Conservation (phyloP, 2,888 invertebrate genomes). For the Danaus chrysippus region DNA sequence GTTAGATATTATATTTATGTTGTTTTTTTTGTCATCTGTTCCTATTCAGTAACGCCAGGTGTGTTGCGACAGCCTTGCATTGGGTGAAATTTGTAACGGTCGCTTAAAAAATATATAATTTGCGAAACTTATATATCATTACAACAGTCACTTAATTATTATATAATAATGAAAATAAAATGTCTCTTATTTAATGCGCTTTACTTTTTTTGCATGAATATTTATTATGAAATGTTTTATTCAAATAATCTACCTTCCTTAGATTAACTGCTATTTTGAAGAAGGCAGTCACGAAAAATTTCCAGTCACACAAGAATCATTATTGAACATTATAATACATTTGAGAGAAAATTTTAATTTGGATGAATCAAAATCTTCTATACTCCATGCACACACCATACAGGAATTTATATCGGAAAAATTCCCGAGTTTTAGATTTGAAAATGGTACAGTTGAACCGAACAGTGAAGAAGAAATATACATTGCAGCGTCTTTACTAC, state of each 20-base stretch:
- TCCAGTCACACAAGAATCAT: constrained; percentile 48
- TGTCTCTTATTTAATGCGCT: no score
- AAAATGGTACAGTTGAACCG: constrained; percentile 52
- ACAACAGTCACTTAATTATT: no score
- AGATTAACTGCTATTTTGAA: constrained; percentile 74
- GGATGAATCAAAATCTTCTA: constrained; percentile 65
- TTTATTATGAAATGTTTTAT: no score
- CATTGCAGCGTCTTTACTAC: constrained; percentile 70
- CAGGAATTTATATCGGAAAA: constrained; percentile 65
- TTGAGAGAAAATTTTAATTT: constrained; percentile 62
- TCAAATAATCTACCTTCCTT: no score
- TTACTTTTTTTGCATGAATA: no score
- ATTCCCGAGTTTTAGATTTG: constrained; percentile 73
- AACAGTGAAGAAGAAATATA: constrained; percentile 55
- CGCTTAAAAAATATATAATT: not conserved
- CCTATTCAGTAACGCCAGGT: constrained; percentile 8
- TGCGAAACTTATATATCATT: no score
- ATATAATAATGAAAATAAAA: no score
- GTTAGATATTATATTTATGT: constrained; percentile 1
- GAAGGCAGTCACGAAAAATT: constrained; percentile 43
- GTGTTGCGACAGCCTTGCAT: constrained; percentile 2
- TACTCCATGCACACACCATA: constrained; percentile 58
- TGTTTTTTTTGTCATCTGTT: constrained; percentile 1
- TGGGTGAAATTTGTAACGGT: constrained; percentile 20
- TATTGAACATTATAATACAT: constrained; percentile 59